Conservation (phyloP, 1,140 invertebrate species). For the Bilobella aurantiaca region DNA sequence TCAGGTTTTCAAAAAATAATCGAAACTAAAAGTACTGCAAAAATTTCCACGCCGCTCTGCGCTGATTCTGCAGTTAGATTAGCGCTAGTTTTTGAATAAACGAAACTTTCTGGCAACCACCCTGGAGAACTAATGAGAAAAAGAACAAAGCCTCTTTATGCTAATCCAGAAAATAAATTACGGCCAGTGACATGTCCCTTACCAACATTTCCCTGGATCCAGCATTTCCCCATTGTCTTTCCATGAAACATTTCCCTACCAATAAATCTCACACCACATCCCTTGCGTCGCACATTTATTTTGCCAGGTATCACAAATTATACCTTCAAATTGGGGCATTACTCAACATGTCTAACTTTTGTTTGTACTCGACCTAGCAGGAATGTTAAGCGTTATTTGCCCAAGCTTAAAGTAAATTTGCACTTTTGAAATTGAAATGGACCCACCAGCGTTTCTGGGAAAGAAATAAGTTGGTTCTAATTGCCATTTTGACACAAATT, state of each 20-base stretch:
- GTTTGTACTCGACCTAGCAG: not conserved
- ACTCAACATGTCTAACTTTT: not conserved
- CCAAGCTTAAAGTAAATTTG: not conserved
- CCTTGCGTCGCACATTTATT: too few species aligned
- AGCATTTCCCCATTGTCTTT: not conserved
- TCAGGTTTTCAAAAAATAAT: too few species aligned
- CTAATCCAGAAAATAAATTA: slow-evolving; percentile 1
- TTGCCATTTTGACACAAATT: too few species aligned
- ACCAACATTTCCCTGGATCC: not conserved
- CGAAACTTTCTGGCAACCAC: not conserved
- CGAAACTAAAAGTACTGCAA: too few species aligned
- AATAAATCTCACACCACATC: too few species aligned
- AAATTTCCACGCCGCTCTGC: too few species aligned
- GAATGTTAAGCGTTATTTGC: not conserved
- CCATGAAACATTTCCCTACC: not conserved
- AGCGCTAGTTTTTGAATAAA: not conserved
- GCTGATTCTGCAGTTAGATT: not conserved
- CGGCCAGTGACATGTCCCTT: not conserved
- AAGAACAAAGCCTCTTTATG: slow-evolving; percentile 5
- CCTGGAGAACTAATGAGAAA: not conserved
- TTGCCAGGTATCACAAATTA: too few species aligned
- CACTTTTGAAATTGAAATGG: too few species aligned
- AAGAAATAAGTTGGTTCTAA: too few species aligned
- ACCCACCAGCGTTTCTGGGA: too few species aligned
- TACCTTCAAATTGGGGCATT: too few species aligned